Conservation (phyloP, 2,888 invertebrate genomes). For the Hyles lineata region DNA sequence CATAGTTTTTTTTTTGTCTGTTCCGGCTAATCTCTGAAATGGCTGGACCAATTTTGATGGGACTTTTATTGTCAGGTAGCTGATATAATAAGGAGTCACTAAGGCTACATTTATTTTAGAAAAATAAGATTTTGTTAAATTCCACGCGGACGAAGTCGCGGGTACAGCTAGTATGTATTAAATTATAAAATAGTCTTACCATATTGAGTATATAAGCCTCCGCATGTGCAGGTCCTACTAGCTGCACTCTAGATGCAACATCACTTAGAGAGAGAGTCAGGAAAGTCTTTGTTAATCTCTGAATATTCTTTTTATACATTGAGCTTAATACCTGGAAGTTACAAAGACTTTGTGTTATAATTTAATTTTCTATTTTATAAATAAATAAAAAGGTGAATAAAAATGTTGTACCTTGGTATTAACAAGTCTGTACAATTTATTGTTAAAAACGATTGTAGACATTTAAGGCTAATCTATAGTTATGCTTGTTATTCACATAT, state of each 20-base stretch:
- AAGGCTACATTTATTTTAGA: too few relatives aligned
- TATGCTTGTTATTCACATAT: not conserved
- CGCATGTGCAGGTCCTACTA: conserved; percentile 93
- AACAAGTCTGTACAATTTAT: too few relatives aligned
- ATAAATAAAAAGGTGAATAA: not conserved
- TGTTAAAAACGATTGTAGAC: too few relatives aligned
- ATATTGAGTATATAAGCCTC: conserved; percentile 97
- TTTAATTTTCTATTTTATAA: too few relatives aligned
- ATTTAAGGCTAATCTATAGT: not conserved
- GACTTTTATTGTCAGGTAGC: too few relatives aligned
- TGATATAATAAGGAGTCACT: too few relatives aligned
- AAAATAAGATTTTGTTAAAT: too few relatives aligned
- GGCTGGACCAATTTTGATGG: too few relatives aligned
- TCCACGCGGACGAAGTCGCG: too few relatives aligned
- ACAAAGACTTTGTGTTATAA: not conserved
- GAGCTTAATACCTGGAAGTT: conserved; percentile 90
- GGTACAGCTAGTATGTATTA: not conserved
- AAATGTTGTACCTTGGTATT: not conserved
- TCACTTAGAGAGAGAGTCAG: conserved; percentile 94
- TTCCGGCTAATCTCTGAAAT: too few relatives aligned
- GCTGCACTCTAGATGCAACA: conserved; percentile 95
- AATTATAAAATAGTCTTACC: conserved; percentile 83
- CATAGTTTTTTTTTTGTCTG: too few relatives aligned
- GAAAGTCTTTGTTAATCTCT: conserved; percentile 97
- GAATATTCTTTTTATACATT: conserved; percentile 98